Evolutionary conservation across 1,140 invertebrate genomes (phyloP).

Genomic region (Nebria ingens): DNA sequence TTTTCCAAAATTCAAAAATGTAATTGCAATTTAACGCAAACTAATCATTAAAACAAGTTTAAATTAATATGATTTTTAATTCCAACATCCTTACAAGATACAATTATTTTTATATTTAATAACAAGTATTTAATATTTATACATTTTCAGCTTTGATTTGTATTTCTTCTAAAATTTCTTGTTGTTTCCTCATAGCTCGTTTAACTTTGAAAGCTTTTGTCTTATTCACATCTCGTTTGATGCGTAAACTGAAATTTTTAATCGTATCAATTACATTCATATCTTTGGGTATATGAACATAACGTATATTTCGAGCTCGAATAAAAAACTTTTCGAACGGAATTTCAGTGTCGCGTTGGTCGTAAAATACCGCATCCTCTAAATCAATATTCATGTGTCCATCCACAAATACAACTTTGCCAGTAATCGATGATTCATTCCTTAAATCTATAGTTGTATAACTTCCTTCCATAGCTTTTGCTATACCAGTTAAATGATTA

Average conservation of each 20-base stretch:
- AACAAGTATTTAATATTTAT: not conserved
- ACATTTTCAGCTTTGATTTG: not conserved
- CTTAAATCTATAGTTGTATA: conserved; percentile 27
- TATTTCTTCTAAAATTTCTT: not conserved
- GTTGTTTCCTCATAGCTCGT: not conserved
- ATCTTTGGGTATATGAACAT: conserved; percentile 26
- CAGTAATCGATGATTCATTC: conserved; percentile 26
- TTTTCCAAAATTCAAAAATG: no score
- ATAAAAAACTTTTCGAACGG: conserved; percentile 24
- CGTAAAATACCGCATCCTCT: conserved; percentile 26
- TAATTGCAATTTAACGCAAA: no score
- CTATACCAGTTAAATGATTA: conserved; percentile 23
- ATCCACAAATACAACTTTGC: conserved; percentile 27
- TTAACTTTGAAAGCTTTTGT: not conserved
- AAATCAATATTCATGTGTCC: conserved; percentile 30
- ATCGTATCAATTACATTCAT: not conserved
- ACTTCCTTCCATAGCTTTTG: conserved; percentile 25
- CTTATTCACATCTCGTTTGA: not conserved
- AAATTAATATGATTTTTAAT: no score
- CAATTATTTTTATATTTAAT: no score
- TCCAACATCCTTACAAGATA: no score
- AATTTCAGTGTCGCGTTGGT: conserved; percentile 23
- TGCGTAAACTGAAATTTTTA: not conserved
- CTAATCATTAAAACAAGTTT: no score
- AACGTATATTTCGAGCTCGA: conserved; percentile 23